Base-by-base conservation (phyloP, 2,888 invertebrate genomes). In the Mechanitis messenoides region DNA sequence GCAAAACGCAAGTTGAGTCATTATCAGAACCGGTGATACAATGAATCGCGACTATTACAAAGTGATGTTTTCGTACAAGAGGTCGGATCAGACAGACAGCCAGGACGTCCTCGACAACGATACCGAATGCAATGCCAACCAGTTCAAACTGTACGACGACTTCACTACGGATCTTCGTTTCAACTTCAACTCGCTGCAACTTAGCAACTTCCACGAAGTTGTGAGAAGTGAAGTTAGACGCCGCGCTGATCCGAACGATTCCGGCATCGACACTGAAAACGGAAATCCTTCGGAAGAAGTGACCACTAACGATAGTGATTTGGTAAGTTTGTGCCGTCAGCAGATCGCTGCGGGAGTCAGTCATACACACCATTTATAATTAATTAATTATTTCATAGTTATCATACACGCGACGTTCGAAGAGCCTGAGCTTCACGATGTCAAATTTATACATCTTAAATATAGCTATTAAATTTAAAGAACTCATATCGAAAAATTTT, bases 221-320 rank as follows among this genome's bases (percentile, higher is more conserved):
- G 66, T 68, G 59, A 72, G 72, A 56, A 68, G 66, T 59, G 72
- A 69, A 55, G 65, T 63, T 58, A 78, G 80, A 67, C 76, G 83
- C 59, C 71, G 79, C 61, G 78, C 75, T 11, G 89, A 89, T 68
- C 83, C 87, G 33, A 81, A 90, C 68, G 90, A 90, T 69, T 90
- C 90, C 33, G 90, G 90, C 59, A 85, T 90, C 65, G 90, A 90
- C 75, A 79, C 89, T 76, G 89, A 89, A 73, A 90, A 90, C 71
- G 89, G 89, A 54, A 90, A 90, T 68, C 83, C 83, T 33, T 71
- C 77, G 61, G 85, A 87, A 71, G 85, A 84, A 61, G 73, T 77
- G 31, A 73, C 76, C 9, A 69, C 84, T 71, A 85, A 85, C 69
- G 84, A 88, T 76, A 81, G 77, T 65, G 90, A 88, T 71, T 76